These are phyloP conservation scores for Rhinolophus ferrumequinum DNA, from an alignment of 2,113 vertebrate genomes.

Conservation along the genomic window DNA sequence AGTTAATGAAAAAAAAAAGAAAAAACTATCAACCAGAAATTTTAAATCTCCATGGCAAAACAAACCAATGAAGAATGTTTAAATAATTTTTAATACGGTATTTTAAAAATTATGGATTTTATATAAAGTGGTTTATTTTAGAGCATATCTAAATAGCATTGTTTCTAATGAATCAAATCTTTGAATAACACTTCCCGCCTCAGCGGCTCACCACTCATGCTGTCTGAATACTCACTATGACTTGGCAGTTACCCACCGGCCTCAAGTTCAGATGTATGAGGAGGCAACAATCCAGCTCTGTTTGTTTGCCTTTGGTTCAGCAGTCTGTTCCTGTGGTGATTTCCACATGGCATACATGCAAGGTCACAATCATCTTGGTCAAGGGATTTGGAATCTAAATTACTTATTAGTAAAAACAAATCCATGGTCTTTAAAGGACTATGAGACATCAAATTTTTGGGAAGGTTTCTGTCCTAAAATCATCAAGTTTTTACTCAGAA, in stretches of 20 bases:
- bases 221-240: slow-evolving; percentile 39
- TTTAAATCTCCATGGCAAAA: background rate
- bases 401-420: slow-evolving; percentile 41
- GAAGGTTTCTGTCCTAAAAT: background rate
- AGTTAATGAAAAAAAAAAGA: background rate
- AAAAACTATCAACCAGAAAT: background rate
- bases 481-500: background rate
- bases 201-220: background rate
- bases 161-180: slow-evolving; percentile 46
- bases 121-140: background rate
- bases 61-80: background rate
- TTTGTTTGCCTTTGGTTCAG: slow-evolving; percentile 74
- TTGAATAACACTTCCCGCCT: slow-evolving; percentile 26
- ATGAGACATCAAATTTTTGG: background rate
- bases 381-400: slow-evolving; percentile 41
- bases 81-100: background rate
- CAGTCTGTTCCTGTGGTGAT: slow-evolving; percentile 65
- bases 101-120: background rate
- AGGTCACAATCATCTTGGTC: slow-evolving; percentile 62
- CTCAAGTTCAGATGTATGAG: slow-evolving; percentile 68
- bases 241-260: slow-evolving; percentile 65
- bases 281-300: slow-evolving; percentile 53
- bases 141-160: background rate
- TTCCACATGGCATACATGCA: slow-evolving; percentile 67
- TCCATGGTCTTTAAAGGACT: background rate